phyloP scores from a whole-genome alignment of 2,888 invertebrate genomes.

The Drosophila hamatofila region DNA sequence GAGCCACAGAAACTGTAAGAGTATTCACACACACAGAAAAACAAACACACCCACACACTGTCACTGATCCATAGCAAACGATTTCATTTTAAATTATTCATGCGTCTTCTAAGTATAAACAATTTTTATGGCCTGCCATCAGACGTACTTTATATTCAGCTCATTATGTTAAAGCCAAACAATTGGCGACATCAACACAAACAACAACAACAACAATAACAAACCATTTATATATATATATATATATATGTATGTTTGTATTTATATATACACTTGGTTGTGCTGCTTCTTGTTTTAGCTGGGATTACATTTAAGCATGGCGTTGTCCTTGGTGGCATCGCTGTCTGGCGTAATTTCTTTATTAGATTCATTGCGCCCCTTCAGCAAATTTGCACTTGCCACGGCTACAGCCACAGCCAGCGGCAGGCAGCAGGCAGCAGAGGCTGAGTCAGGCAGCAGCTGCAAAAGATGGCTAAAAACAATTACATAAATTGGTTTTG shows the following conservation, averaged over 20 bases:
- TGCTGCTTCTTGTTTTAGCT: constrained; percentile 19
- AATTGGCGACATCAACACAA: constrained; percentile 66
- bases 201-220: constrained; percentile 18
- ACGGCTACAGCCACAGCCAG: background rate
- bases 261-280: constrained; percentile 7
- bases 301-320: constrained; percentile 35
- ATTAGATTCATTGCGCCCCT: constrained; percentile 71
- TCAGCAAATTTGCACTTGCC: constrained; percentile 50
- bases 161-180: constrained; percentile 68
- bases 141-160: constrained; percentile 77
- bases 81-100: constrained; percentile 73
- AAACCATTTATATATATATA: background rate
- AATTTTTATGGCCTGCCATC: constrained; percentile 47
- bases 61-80: constrained; percentile 33
- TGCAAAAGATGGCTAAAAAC: constrained; percentile 63
- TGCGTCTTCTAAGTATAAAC: constrained; percentile 62
- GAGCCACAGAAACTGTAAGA: constrained; percentile 27
- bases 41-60: background rate
- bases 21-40: constrained; percentile 4
- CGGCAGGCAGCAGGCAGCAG: background rate
- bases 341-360: constrained; percentile 75
- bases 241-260: background rate
- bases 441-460: constrained; percentile 10
- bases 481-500: constrained; percentile 72
- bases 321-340: constrained; percentile 51